phyloP scores from a whole-genome alignment of 2,113 vertebrate species.

The Madoqua kirkii region DNA sequence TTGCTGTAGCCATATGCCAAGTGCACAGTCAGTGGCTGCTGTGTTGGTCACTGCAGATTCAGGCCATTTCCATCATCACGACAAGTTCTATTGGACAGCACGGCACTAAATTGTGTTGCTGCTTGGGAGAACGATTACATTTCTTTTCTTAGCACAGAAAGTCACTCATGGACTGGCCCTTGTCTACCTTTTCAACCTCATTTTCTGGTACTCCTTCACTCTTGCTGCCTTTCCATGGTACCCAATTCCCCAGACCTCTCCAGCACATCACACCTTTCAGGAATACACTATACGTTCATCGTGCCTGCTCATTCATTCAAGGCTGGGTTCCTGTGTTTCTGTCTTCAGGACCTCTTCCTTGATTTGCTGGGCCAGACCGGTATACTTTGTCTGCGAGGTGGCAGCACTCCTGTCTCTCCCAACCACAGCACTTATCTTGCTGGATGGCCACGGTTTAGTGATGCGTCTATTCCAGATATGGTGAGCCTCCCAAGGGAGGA shows the following conservation, averaged over 20 bases:
- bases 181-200: not conserved
- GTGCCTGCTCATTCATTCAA: not conserved
- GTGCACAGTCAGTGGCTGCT: not conserved
- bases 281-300: rapidly evolving
- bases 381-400: not conserved
- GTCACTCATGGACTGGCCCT: not conserved
- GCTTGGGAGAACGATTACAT: not conserved
- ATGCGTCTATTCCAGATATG: not conserved
- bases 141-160: not conserved
- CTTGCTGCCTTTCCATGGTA: not conserved
- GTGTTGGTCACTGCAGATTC: not conserved
- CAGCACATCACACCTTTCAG: not conserved
- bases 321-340: not conserved
- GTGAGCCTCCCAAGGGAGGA: not conserved
- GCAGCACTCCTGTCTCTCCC: too few species aligned
- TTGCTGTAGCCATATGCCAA: not conserved
- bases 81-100: not conserved
- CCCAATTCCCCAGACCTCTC: not conserved
- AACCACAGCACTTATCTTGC: not conserved
- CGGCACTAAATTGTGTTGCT: not conserved
- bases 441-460: not conserved
- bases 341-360: not conserved
- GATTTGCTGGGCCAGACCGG: not conserved
- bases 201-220: not conserved
- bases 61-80: not conserved